Evolutionary conservation across 2,888 invertebrate species (phyloP), one percentile per base, ranked within the genome.

Genomic region (Synanthedon myopaeformis): DNA sequence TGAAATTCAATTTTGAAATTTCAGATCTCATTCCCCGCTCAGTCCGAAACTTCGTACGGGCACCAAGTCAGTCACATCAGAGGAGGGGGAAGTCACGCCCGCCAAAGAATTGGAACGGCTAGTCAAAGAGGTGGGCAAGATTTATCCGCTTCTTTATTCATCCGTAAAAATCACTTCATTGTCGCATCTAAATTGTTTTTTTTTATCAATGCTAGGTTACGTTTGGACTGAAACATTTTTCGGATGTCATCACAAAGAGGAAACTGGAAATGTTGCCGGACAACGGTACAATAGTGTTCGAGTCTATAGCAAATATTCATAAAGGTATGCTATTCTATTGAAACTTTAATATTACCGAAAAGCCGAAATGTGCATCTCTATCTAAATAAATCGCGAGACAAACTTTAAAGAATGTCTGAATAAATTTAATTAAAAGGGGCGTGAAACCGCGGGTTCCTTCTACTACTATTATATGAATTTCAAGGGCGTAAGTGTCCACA

Each of bases 231-330:
- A 93, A 93, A 74, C 97, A 96, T 86, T 96, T 97, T 80, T 92
- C 94, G 67, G 97, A 97, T 88, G 97, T 97, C 58, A 95, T 97
- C 63, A 92, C 93, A 57, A 96, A 96, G 84, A 92, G 95, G 79
- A 97, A 95, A 81, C 89, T 96, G 70, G 96, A 97, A 88, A 96
- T 97, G 91, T 88, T 98, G 65, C 96, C 97, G 3, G 97, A 96
- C 59, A 96, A 97, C 80, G 96, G 96, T 59, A 96, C 96, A 52
- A 94, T 97, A 68, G 95, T 97, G 59, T 90, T 98, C 75, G 97
- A 98, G 81, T 95, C 94, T 54, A 94, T 97, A 63, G 94, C 96
- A 73, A 92, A 93, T 73, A 95, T 96, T 80, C 94, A 95, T 81
- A 92, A 92, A 82, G 89, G 90, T 90, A 45, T 45, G n/a, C 1